phyloP scores from a whole-genome alignment of 2,113 vertebrate genomes.

The Clarias gariepinus region DNA sequence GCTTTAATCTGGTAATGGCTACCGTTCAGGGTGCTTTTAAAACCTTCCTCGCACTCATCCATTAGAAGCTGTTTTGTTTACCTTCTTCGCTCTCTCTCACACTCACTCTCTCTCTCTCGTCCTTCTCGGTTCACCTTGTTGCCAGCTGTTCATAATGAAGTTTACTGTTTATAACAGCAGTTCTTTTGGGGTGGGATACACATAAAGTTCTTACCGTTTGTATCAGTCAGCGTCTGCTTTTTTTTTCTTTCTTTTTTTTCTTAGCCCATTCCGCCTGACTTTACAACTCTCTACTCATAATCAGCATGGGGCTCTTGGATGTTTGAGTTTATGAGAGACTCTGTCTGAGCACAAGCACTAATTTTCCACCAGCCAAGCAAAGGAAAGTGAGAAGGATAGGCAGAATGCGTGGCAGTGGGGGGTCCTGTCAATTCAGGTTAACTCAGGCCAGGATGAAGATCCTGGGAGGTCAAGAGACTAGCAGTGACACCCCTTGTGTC shows the following conservation, averaged over 20 bases:
- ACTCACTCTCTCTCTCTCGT: slow-evolving; percentile 30
- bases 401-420: slow-evolving; percentile 54
- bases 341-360: slow-evolving; percentile 24
- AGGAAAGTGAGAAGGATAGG: slow-evolving; percentile 16
- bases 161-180: slow-evolving; percentile 51
- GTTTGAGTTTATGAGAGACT: slow-evolving; percentile 39
- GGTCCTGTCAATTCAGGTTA: slow-evolving; percentile 70
- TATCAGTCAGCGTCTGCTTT: slow-evolving; percentile 31
- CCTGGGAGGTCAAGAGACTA: slow-evolving; percentile 71
- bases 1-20: slow-evolving; percentile 61
- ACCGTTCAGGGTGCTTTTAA: slow-evolving; percentile 53
- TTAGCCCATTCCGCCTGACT: neutral
- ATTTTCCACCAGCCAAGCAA: slow-evolving; percentile 25
- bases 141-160: slow-evolving; percentile 54
- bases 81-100: slow-evolving; percentile 38
- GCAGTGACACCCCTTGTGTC: slow-evolving; percentile 48
- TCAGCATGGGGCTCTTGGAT: slow-evolving; percentile 35
- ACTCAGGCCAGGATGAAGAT: slow-evolving; percentile 62
- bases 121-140: slow-evolving; percentile 83
- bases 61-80: slow-evolving; percentile 70
- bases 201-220: slow-evolving; percentile 26
- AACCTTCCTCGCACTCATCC: slow-evolving; percentile 41
- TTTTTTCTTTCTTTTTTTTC: neutral
- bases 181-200: slow-evolving; percentile 40
- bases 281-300: slow-evolving; percentile 34